Percentiles rank a stretch among this genome's conserved stretches.
These are phyloP conservation scores for Vulpes lagopus DNA, from an alignment of 2,113 vertebrate species.

Conservation along the genomic window DNA sequence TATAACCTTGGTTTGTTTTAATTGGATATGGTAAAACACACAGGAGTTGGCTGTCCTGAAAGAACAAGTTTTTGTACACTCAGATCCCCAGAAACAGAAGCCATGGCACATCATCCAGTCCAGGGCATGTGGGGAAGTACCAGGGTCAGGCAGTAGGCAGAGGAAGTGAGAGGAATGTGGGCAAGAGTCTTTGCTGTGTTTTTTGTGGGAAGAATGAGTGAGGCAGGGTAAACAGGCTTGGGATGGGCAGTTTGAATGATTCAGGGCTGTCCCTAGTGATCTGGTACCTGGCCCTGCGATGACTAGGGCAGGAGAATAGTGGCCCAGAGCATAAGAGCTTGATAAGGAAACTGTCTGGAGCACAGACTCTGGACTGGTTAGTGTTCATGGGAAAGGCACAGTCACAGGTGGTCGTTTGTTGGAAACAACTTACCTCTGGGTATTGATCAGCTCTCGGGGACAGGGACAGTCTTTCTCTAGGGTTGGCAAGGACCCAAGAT, in stretches of 20 bases:
- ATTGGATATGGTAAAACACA: not conserved
- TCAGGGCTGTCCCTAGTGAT: not conserved
- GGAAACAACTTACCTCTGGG: no score
- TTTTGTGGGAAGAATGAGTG: not conserved
- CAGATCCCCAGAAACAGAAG: not conserved
- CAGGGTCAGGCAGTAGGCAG: not conserved
- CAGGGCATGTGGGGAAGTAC: not conserved
- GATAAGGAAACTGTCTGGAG: not conserved
- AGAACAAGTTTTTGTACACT: not conserved
- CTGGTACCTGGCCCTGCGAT: not conserved
- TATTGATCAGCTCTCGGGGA: not conserved
- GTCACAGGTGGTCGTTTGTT: not conserved
- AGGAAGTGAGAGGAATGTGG: not conserved
- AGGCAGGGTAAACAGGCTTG: not conserved
- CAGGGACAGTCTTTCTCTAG: not conserved
- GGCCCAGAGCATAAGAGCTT: not conserved
- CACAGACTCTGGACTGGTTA: not conserved
- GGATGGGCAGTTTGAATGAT: not conserved
- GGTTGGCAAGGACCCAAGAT: not conserved
- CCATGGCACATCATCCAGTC: no score
- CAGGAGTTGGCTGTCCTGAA: not conserved
- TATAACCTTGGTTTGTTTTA: not conserved
- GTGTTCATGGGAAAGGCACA: not conserved
- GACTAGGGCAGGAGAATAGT: no score
- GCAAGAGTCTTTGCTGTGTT: not conserved